Conservation (phyloP, 2,113 vertebrate genomes). For the Gymnobelideus leadbeateri region DNA sequence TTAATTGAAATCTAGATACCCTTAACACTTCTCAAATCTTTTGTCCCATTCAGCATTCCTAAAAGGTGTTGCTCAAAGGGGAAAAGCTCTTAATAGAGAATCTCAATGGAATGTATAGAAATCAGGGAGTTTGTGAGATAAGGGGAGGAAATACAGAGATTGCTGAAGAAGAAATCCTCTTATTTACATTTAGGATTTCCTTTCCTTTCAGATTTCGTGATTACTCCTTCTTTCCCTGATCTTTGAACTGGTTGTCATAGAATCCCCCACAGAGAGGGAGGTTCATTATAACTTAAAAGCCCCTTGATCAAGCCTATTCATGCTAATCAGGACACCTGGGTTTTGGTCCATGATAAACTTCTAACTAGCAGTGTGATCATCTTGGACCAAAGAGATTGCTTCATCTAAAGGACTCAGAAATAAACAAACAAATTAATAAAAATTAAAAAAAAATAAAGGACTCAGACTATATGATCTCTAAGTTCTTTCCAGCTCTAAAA, state of each 20-base stretch:
- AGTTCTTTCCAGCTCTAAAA: neutral
- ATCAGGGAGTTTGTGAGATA: neutral
- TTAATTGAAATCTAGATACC: neutral
- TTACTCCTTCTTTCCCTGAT: neutral
- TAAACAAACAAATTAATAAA: too few relatives aligned
- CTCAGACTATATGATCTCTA: neutral
- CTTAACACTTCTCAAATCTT: neutral
- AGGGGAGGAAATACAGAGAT: neutral
- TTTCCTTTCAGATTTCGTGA: slow-evolving; percentile 19
- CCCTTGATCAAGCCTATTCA: neutral
- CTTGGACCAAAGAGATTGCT: neutral
- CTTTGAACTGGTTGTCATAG: neutral
- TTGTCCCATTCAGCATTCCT: neutral
- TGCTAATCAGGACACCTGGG: neutral
- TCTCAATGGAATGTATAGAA: neutral
- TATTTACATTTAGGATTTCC: slow-evolving; percentile 27
- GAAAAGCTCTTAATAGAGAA: neutral
- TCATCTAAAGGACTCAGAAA: neutral
- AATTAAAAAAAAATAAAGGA: too few relatives aligned
- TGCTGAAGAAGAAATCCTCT: neutral
- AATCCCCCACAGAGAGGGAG: slow-evolving; percentile 11
- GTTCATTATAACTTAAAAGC: slow-evolving; percentile 30
- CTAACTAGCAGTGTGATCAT: neutral
- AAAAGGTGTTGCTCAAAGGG: neutral
- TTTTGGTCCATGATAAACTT: neutral